A percentile compares a stretch with the other conserved stretches of the same genome.
Evolutionary conservation across 2,888 invertebrate genomes (phyloP).

Genomic region (Ferrisia virgata): DNA sequence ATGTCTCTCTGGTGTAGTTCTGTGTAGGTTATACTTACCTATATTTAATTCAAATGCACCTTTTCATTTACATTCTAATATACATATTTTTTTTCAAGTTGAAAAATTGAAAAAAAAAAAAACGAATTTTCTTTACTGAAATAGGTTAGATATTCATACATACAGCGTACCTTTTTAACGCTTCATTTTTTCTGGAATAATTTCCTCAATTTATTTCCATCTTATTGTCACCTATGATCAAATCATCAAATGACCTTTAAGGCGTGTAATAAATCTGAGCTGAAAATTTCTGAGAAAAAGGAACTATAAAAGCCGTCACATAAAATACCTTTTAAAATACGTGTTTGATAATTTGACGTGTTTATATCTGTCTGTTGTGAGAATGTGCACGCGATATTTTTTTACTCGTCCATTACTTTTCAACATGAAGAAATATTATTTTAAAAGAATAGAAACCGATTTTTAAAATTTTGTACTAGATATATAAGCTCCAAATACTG

Average conservation of each 20-base stretch:
- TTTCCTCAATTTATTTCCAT: too few relatives aligned
- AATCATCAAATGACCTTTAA: background rate
- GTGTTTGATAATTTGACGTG: slow-evolving; percentile 8
- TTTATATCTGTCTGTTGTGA: background rate
- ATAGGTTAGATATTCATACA: too few relatives aligned
- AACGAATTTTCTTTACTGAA: too few relatives aligned
- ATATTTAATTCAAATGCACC: background rate
- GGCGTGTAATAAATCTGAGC: background rate
- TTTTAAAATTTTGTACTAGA: background rate
- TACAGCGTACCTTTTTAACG: too few relatives aligned
- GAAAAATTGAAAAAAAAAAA: too few relatives aligned
- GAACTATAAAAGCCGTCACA: background rate
- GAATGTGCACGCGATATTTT: slow-evolving; percentile 10
- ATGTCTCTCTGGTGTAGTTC: background rate
- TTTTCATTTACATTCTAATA: too few relatives aligned
- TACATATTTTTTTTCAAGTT: too few relatives aligned
- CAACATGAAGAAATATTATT: background rate
- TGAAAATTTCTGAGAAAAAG: background rate
- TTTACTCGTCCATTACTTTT: background rate
- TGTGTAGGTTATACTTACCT: background rate
- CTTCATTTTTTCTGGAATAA: too few relatives aligned
- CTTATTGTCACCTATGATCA: too few relatives aligned
- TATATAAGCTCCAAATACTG: background rate
- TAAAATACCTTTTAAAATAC: background rate
- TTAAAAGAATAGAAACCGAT: background rate